A percentile compares a stretch with the other conserved stretches of the same genome.
Evolutionary conservation across 2,113 vertebrate species (phyloP).

Genomic region (Mustela lutreola): DNA sequence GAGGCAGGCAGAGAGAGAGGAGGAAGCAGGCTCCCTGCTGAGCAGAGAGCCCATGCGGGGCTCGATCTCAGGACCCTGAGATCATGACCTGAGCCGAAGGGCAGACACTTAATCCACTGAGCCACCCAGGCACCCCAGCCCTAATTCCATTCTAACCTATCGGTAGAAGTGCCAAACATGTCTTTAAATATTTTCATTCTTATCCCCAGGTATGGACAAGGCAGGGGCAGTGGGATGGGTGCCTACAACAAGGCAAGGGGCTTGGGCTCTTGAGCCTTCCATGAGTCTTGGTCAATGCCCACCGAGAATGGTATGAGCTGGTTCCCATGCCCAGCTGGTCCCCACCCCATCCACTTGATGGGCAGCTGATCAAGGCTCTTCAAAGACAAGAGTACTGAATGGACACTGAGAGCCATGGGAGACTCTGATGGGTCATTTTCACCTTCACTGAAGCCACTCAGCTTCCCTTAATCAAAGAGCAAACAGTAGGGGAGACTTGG

Average conservation of each 20-base stretch:
- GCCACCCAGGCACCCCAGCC: too few relatives aligned
- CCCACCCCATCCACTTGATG: neutral
- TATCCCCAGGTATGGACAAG: neutral
- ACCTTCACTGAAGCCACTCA: neutral
- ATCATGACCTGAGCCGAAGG: too few relatives aligned
- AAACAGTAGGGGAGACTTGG: slow-evolving; percentile 74
- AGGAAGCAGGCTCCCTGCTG: too few relatives aligned
- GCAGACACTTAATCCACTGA: too few relatives aligned
- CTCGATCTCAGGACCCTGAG: too few relatives aligned
- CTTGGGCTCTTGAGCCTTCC: neutral
- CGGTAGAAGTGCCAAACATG: neutral
- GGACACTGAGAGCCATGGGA: neutral
- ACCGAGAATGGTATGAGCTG: fast-evolving
- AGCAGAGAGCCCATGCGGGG: too few relatives aligned
- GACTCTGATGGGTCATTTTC: neutral
- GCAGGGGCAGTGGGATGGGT: neutral
- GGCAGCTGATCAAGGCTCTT: neutral
- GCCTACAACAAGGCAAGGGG: neutral
- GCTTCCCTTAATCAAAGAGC: slow-evolving; percentile 76
- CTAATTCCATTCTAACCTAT: neutral
- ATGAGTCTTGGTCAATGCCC: fast-evolving
- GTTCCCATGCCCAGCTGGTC: neutral
- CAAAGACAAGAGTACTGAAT: neutral
- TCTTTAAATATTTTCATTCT: neutral
- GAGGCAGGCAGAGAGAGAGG: too few relatives aligned